Percentiles rank a stretch among this genome's conserved stretches.
phyloP scores from a whole-genome alignment of 1,140 invertebrate species.

The Nephila pilipes region DNA sequence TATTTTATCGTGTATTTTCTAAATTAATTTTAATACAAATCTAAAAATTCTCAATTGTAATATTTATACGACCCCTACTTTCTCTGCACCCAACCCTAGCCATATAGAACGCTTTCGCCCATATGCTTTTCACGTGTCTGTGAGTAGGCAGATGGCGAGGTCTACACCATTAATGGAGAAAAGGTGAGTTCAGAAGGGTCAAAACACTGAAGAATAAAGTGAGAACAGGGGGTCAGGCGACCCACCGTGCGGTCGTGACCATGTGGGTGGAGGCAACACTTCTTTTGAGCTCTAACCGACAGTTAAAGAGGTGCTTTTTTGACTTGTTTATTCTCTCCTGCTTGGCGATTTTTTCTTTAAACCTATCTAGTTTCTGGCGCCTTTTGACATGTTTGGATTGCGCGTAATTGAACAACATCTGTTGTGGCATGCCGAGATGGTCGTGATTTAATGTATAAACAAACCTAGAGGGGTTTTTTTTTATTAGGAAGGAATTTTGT shows the following conservation, averaged over 20 bases:
- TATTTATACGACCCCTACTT: not conserved
- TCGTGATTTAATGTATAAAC: not conserved
- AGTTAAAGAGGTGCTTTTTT: conserved; percentile 43
- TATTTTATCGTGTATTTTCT: too few species aligned
- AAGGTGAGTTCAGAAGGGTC: conserved; percentile 58
- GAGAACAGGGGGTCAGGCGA: conserved; percentile 62
- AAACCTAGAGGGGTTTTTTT: too few species aligned
- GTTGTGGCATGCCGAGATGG: not conserved
- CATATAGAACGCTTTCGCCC: not conserved
- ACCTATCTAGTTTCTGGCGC: conserved; percentile 17
- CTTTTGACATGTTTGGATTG: conserved; percentile 38
- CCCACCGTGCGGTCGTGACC: conserved; percentile 38
- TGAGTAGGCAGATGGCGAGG: conserved; percentile 52
- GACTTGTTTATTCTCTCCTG: conserved; percentile 37
- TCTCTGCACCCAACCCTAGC: conserved; percentile 39
- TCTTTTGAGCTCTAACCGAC: conserved; percentile 39
- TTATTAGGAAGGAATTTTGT: too few species aligned
- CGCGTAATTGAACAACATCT: conserved; percentile 19
- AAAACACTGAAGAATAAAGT: conserved; percentile 64
- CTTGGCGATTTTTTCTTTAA: conserved; percentile 23
- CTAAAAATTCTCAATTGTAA: not conserved
- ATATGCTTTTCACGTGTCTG: not conserved
- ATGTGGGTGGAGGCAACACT: conserved; percentile 62
- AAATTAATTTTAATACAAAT: too few species aligned
- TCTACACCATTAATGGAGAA: conserved; percentile 47